Evolutionary conservation across 1,140 invertebrate species (phyloP), one percentile per base, ranked within the genome.

Genomic region (Bombyx mori): DNA sequence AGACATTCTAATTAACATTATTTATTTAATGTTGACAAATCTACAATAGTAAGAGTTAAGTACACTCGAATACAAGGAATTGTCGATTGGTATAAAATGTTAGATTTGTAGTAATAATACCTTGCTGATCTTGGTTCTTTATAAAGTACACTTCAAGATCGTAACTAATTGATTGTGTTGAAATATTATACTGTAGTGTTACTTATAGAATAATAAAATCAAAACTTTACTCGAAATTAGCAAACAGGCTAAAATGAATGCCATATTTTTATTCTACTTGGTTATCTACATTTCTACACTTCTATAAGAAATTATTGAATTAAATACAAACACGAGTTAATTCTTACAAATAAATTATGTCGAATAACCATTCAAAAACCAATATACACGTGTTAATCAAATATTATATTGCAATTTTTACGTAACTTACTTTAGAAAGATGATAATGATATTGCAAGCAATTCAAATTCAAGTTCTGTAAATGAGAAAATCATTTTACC

Each of bases 21-120:
- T 87, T 86, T 85, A 82, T 83, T 87, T 84, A 77, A 73, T 71
- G 76, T 83, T 87, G 84, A 88, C 82, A 88, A 88, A 88, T 86
- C 86, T 88, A 88, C 82, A 86, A 69, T 86, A 82, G 73, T 82
- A 82, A 78, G 79, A 83, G 70, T 82, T 86, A 86, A 86, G 83
- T 86, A 86, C 83, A 81, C 77, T 84, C 82, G 74, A 86, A 84
- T 86, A 84, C 75, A 86, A 83, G 83, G 79, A 35, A 35, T 35
- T 35, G 26, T 35, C 26, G 26, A 79, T 85, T 82, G 79, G 83
- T 86, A 86, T 82, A 84, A 85, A 87, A 85, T 79, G 75, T 87
- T 81, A 76, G 80, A 84, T 74, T 78, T 76, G 73, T 82, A 83
- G 73, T 70, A 73, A 79, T 70, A 35, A 72, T 69, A 77, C 73